Conservation (phyloP, 2,888 invertebrate genomes). For the Leucophora obtusa region DNA sequence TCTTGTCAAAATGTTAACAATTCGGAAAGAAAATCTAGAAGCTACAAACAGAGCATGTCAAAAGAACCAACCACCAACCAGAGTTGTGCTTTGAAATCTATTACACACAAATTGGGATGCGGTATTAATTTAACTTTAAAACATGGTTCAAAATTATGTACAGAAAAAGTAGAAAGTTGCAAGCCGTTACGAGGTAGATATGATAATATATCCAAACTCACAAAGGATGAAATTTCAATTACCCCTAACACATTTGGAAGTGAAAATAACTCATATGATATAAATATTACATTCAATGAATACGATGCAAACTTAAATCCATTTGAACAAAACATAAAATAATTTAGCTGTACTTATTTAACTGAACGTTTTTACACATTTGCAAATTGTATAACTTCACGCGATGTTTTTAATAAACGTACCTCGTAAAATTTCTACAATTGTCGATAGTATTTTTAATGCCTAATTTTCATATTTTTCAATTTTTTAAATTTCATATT, state of each 20-base stretch:
- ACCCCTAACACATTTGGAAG: constrained; percentile 7
- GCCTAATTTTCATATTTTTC: too few species aligned
- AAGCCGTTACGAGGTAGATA: background rate
- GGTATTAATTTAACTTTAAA: background rate
- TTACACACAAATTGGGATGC: constrained; percentile 18
- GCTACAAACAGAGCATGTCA: background rate
- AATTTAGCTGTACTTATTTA: background rate
- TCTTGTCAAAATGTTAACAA: constrained; percentile 22
- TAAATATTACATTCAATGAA: background rate
- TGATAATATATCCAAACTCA: background rate
- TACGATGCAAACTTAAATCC: constrained; percentile 29
- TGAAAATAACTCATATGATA: background rate
- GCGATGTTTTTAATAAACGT: too few species aligned
- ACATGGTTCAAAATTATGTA: background rate
- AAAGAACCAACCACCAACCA: background rate
- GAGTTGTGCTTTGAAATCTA: background rate
- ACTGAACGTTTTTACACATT: background rate
- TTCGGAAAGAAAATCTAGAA: background rate
- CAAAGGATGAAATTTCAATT: background rate
- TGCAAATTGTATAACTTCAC: too few species aligned
- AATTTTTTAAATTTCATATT: too few species aligned
- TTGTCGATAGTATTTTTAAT: too few species aligned
- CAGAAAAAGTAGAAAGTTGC: background rate
- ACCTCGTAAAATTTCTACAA: too few species aligned
- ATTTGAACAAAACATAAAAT: background rate